Evolutionary conservation across 2,797 vertebrate species (phyloP).

Genomic region (Echiichthys vipera): DNA sequence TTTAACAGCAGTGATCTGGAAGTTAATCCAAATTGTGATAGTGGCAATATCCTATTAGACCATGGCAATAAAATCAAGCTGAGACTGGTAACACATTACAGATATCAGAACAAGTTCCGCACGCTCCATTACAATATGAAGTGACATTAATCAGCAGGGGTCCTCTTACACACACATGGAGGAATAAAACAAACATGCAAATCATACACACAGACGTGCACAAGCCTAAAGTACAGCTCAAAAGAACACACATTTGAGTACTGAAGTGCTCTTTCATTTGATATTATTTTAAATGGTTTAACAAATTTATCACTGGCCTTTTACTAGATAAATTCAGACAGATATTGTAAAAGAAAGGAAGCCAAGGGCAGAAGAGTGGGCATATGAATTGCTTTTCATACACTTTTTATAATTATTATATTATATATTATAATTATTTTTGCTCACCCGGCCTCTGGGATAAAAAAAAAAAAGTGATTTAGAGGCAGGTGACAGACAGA

Average conservation of each 20-base stretch:
- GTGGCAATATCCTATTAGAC: slow-evolving; percentile 82
- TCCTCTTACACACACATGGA: slow-evolving; percentile 64
- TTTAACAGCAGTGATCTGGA: slow-evolving; percentile 75
- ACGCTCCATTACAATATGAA: slow-evolving; percentile 77
- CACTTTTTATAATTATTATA: slow-evolving; percentile 53
- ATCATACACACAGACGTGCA: slow-evolving; percentile 51
- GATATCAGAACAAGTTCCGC: slow-evolving; percentile 77
- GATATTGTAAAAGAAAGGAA: slow-evolving; percentile 54
- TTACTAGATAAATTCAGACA: slow-evolving; percentile 49
- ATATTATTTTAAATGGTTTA: slow-evolving; percentile 42
- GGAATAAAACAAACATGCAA: slow-evolving; percentile 73
- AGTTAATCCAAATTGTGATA: slow-evolving; percentile 82
- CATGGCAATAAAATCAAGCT: slow-evolving; percentile 81
- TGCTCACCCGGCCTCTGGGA: slow-evolving; percentile 50
- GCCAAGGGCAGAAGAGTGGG: slow-evolving; percentile 48
- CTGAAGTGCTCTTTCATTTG: slow-evolving; percentile 40
- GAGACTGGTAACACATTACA: slow-evolving; percentile 78
- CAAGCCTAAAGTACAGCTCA: slow-evolving; percentile 30
- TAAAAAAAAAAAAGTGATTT: slow-evolving; percentile 58
- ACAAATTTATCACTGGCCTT: slow-evolving; percentile 46
- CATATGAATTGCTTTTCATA: slow-evolving; percentile 61
- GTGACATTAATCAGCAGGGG: slow-evolving; percentile 78
- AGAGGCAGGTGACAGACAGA: slow-evolving; percentile 51
- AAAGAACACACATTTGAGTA: slow-evolving; percentile 25
- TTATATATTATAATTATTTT: slow-evolving; percentile 47